phyloP scores from a whole-genome alignment of 1,140 invertebrate species.

The Sarcophaga bullata region DNA sequence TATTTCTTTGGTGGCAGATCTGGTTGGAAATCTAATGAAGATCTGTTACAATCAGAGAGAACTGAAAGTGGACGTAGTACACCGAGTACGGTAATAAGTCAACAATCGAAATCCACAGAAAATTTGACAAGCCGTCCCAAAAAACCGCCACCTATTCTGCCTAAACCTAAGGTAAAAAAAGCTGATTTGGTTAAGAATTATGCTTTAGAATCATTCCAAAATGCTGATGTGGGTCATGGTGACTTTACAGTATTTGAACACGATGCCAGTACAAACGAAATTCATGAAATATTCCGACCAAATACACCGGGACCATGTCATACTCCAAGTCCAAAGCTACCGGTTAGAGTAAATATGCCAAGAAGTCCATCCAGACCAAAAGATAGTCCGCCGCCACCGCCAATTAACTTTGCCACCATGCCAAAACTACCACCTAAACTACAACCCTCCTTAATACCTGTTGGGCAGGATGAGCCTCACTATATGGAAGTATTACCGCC shows the following conservation, averaged over 20 bases:
- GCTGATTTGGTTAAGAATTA: constrained; percentile 60
- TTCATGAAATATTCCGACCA: constrained; percentile 48
- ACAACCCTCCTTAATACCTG: constrained; percentile 27
- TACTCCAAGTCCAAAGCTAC: constrained; percentile 49
- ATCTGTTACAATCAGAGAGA: constrained; percentile 55
- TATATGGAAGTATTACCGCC: constrained; percentile 60
- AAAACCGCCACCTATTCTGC: constrained; percentile 56
- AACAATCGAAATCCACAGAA: constrained; percentile 57
- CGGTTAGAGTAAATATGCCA: constrained; percentile 46
- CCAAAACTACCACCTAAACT: constrained; percentile 48
- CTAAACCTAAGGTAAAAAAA: constrained; percentile 62
- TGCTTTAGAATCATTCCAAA: constrained; percentile 60
- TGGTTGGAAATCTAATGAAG: constrained; percentile 55
- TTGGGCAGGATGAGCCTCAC: constrained; percentile 48
- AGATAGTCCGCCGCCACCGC: constrained; percentile 62
- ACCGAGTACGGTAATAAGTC: constrained; percentile 52
- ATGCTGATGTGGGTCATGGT: constrained; percentile 60
- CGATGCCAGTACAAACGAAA: constrained; percentile 60
- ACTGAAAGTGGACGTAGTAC: constrained; percentile 58
- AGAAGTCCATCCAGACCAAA: constrained; percentile 48
- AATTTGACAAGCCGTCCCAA: constrained; percentile 54
- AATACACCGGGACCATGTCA: constrained; percentile 43
- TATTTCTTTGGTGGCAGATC: constrained; percentile 55
- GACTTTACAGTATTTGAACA: constrained; percentile 64
- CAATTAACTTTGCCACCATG: constrained; percentile 58